Base-by-base conservation (phyloP, 30 jellyfish, hydroid and myxozoan genomes). In the Cassiopea xamachana region DNA sequence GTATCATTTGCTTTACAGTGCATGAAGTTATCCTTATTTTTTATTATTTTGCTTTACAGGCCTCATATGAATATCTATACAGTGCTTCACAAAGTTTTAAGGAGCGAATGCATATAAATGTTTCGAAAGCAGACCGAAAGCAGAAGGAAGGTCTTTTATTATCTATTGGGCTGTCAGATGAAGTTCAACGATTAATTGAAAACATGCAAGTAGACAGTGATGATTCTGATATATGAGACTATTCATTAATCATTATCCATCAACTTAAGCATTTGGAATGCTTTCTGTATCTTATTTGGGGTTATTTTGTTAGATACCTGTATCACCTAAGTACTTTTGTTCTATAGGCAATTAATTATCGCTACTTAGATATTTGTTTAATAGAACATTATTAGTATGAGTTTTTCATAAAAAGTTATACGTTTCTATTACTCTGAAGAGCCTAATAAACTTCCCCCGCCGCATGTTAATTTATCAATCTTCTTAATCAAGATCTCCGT, bases 1-100 rank as follows among this genome's bases (percentile, higher is more conserved):
- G 39, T 27, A 27, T 27, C 39, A 14, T 59, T 59, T 59, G 69
- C 8, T 59, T 59, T 7, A 7, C 69, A 59, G 8, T 59, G 69
- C 14, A 14, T 59, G 13, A 6, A 14, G 8, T 6, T 6, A 71
- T 49, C 2, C 55, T 59, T 49, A 48, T 49, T 46, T 86, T 46
- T 19, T 12, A 62, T 7, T 84, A 2, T 7, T 48, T 46, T 77
- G 47, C 48, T 19, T 82, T 69, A 13, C 87, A 92, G 98, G 93
- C 77, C 16, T 85, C 77, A 39, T 92, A 92, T 67, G 98, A 92
- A 73, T 92, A 78, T 72, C 68, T 92, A n/a, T 92, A 92, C 86
- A 77, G 49, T 39, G 94, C 96, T 60, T 90, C 96, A 1, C 72
- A 86, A 89, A 87, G 86, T 61, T 91, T 86, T 86, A 85, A 85